Conservation (phyloP, 2,113 vertebrate species). For the Festucalex cinctus region DNA sequence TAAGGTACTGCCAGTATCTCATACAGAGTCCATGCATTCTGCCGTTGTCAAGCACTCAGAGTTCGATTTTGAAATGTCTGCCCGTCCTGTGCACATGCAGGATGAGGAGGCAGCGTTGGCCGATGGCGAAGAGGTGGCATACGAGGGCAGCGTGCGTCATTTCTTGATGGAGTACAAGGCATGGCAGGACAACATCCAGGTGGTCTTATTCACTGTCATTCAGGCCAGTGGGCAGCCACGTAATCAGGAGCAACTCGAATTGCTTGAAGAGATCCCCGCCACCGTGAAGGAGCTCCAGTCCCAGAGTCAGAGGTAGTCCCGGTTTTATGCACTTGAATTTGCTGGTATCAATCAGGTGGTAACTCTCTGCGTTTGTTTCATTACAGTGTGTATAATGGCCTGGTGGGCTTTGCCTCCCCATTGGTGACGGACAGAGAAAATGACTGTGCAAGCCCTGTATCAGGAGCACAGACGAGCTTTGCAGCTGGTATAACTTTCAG, state of each 20-base stretch:
- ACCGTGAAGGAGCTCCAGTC: slow-evolving; percentile 91
- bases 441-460: slow-evolving; percentile 89
- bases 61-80: not conserved
- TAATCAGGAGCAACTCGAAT: slow-evolving; percentile 88
- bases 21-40: not conserved
- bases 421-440: slow-evolving; percentile 89
- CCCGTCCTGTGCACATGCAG: slow-evolving; percentile 53
- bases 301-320: slow-evolving; percentile 85
- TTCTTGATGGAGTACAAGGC: slow-evolving; percentile 96
- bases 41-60: not conserved
- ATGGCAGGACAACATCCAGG: slow-evolving; percentile 98
- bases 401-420: slow-evolving; percentile 95
- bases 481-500: slow-evolving; percentile 79
- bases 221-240: slow-evolving; percentile 92
- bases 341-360: rapidly evolving
- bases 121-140: slow-evolving; percentile 92
- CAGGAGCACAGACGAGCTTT: slow-evolving; percentile 84
- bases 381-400: slow-evolving; percentile 90
- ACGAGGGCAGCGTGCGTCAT: slow-evolving; percentile 93
- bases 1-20: slow-evolving; percentile 76
- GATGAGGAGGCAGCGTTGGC: slow-evolving; percentile 93
- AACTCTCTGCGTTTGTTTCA: slow-evolving; percentile 9
- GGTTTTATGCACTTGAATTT: not conserved
- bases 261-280: slow-evolving; percentile 93
- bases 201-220: slow-evolving; percentile 92